A percentile compares a stretch with the other conserved stretches of the same genome.
These are phyloP conservation scores for Drosophila varians DNA, from an alignment of 1,140 invertebrate genomes.

Conservation along the genomic window DNA sequence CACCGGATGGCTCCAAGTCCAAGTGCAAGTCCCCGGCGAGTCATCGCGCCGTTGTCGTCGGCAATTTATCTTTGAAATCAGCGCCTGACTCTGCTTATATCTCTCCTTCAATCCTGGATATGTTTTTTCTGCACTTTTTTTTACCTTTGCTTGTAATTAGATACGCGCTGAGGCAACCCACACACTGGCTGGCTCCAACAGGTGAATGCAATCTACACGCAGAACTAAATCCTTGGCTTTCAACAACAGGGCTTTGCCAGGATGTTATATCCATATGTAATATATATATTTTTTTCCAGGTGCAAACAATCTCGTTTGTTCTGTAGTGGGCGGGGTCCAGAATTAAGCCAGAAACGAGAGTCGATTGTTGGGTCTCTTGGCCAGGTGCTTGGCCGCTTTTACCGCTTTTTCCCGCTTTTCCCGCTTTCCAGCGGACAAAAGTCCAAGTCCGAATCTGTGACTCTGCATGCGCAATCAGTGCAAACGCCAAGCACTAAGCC, in stretches of 20 bases:
- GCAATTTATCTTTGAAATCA: conserved; percentile 81
- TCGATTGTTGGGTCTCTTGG: conserved; percentile 10
- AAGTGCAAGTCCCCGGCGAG: conserved; percentile 33
- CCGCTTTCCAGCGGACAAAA: conserved; percentile 12
- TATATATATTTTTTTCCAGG: background rate
- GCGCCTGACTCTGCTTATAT: conserved; percentile 40
- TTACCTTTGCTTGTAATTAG: conserved; percentile 67
- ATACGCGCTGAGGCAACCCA: conserved; percentile 61
- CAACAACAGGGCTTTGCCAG: no score
- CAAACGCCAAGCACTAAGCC: conserved; percentile 32
- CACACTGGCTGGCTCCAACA: conserved; percentile 32
- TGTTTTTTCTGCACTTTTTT: conserved; percentile 44
- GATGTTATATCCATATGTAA: no score
- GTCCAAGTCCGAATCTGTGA: conserved; percentile 58
- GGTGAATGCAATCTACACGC: conserved; percentile 28
- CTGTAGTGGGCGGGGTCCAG: conserved; percentile 28
- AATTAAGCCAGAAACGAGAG: conserved; percentile 31
- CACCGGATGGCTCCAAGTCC: conserved; percentile 32
- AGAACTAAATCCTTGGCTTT: no score
- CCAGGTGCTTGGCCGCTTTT: conserved; percentile 9
- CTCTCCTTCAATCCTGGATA: conserved; percentile 38
- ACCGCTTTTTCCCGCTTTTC: conserved; percentile 19
- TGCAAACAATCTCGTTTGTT: conserved; percentile 22
- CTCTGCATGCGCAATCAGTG: conserved; percentile 80
- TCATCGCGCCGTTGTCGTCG: conserved; percentile 47